A percentile compares a stretch with the other conserved stretches of the same genome.
phyloP scores from a whole-genome alignment of 2,797 vertebrate genomes.

The Eutrigla gurnardus region DNA sequence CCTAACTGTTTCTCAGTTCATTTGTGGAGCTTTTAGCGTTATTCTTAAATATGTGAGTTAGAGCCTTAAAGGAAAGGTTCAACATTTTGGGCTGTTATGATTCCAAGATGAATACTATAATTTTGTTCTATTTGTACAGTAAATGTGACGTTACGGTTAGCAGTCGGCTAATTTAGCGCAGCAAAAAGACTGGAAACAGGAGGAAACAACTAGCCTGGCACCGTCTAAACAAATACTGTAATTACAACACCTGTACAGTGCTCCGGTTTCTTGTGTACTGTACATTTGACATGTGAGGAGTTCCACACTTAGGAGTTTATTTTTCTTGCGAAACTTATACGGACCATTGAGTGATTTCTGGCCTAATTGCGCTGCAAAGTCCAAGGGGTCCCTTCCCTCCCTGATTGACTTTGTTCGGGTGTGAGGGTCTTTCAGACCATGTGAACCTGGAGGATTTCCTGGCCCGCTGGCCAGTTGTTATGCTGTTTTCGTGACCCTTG shows the following conservation, averaged over 20 bases:
- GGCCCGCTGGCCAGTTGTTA: slow-evolving; percentile 58
- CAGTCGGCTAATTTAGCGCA: neutral
- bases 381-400: neutral
- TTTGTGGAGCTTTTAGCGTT: neutral
- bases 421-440: slow-evolving; percentile 35
- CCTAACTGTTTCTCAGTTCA: slow-evolving; percentile 34
- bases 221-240: neutral
- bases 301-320: slow-evolving; percentile 38
- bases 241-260: neutral
- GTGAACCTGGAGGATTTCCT: slow-evolving; percentile 70
- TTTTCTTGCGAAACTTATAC: slow-evolving; percentile 46
- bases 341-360: slow-evolving; percentile 33
- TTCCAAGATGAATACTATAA: neutral
- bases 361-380: slow-evolving; percentile 37
- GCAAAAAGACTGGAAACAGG: neutral
- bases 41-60: neutral
- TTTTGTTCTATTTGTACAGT: neutral
- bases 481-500: slow-evolving; percentile 60
- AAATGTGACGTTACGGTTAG: neutral
- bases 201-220: neutral
- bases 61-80: neutral
- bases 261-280: slow-evolving; percentile 15
- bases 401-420: slow-evolving; percentile 43
- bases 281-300: slow-evolving; percentile 32
- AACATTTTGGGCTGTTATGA: neutral